Conservation (phyloP, 1,140 invertebrate genomes). For the Drosophila novamexicana region DNA sequence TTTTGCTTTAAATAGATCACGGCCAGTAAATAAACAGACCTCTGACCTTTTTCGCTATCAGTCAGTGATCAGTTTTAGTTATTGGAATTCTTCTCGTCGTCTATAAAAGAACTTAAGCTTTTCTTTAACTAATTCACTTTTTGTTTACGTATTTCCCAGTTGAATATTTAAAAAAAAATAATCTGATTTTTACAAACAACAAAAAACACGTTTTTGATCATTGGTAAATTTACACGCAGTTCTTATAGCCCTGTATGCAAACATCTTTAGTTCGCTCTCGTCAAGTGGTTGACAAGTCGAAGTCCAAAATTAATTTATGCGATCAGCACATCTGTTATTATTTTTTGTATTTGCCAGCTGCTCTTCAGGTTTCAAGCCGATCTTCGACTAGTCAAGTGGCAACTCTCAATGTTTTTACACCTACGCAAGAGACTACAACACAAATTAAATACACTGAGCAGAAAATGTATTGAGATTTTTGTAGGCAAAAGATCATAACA, state of each 20-base stretch:
- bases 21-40: too few relatives aligned
- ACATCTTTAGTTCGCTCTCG: too few relatives aligned
- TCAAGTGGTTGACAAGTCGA: slow-evolving; percentile 1
- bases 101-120: too few relatives aligned
- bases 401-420: slow-evolving; percentile 20
- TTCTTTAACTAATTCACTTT: too few relatives aligned
- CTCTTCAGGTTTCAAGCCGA: slow-evolving; percentile 8
- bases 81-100: too few relatives aligned
- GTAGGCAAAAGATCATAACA: not conserved
- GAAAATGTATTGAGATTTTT: not conserved
- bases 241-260: not conserved
- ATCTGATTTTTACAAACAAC: too few relatives aligned
- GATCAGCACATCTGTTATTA: not conserved
- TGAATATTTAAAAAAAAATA: too few relatives aligned
- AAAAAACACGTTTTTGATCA: not conserved
- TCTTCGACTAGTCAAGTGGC: slow-evolving; percentile 20
- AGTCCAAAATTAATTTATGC: slow-evolving; percentile 5
- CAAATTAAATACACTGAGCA: slow-evolving; percentile 1
- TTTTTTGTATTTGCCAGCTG: not conserved
- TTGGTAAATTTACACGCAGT: not conserved
- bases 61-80: too few relatives aligned
- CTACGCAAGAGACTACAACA: slow-evolving; percentile 9
- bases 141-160: too few relatives aligned
- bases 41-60: too few relatives aligned
- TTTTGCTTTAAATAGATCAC: not conserved